Evolutionary conservation across 2,888 invertebrate species (phyloP), one percentile per base, ranked within the genome.

Genomic region (Onthophagus sagittarius): DNA sequence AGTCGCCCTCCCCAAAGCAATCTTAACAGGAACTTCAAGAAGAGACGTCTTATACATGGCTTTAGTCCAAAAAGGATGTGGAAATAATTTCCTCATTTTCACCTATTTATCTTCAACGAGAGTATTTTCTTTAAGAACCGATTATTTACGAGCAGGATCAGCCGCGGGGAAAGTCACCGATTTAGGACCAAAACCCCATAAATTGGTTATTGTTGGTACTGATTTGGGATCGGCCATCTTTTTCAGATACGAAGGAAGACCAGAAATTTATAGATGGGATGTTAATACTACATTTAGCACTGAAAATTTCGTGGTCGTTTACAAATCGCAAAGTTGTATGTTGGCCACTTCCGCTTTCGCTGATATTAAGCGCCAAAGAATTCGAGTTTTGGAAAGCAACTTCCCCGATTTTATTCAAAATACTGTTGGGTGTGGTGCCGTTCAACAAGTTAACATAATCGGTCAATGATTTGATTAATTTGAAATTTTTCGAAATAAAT

Each of bases 1-100:
- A 2, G 89, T 93, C 0, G 86, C 91, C 0, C 83, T 91, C 31
- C 91, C 91, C 0, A 86, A 87, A 78, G 88, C 87, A 0, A 86
- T 89, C 0, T 83, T 86, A 0, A 81, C 83, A 0, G 89, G 88
- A 0, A 87, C 88, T 76, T 82, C 86, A 0, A 87, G 88, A 9
- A 85, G 89, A 6, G 89, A 90, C 77, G 92, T 92, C 0, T 86
- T 94, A 0, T 93, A 93, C 81, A 86, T 93, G 13, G 88, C 89
- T 0, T 83, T 93, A 0, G 86, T 90, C 0, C 89, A 89, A 9
- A 87, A 88, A 72, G 84, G 87, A 11, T 88, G 89, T 62, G 88
- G 90, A 33, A 88, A 88, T 71, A 88, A 88, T 0, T 86, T 88
- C 63, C 83, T 93, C 0, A 85, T 91, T 76, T 87, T 93, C 77